Evolutionary conservation across 2,113 vertebrate genomes (phyloP), one percentile per base, ranked within the genome.

Genomic region (Forbesichthys agassizii): DNA sequence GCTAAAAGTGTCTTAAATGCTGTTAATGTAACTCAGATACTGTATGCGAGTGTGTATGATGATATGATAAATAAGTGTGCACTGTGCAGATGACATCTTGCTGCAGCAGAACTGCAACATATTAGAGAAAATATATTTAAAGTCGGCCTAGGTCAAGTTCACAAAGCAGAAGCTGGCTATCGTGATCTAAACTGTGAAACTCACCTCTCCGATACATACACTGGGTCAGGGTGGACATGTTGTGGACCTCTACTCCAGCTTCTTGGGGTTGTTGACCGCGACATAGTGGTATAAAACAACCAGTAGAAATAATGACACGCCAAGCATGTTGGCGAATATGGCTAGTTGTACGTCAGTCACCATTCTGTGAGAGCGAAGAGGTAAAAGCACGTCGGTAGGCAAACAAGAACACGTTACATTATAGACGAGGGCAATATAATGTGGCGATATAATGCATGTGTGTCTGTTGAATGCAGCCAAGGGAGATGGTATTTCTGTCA

Each of bases 291-390:
- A 98, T 4, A 99, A 92, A 0, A 98, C 96, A 13, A 99, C 96
- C 6, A 99, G 93, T 49, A 99, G 82, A 90, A 98, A 99, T 42
- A 99, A 94, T 11, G 97, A 99, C 18, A 99, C 96, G 61, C 97
- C 97, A 84, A 98, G 91, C 95, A 99, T 96, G 91, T 99, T 99
- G 91, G 97, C 96, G 61, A 99, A 98, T 74, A 99, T 98, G 67
- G 97, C 97, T 84, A 98, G 93, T 82, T 98, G 96, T 81, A 98
- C 96, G 84, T 99, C 96, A 0, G 96, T 98, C 89, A 98, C 95
- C 97, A 99, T 98, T 84, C 94, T 96, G 91, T 56, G 51, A 16
- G n/a, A 7, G 47, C 12, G 69, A 49, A 47, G 18, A 11, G 33
- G 8, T 59, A 11, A 53, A 75, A 1, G 9, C 1, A 62, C 48